Conservation (phyloP, 2,113 vertebrate species). For the Rhegmatorhina hoffmannsi region DNA sequence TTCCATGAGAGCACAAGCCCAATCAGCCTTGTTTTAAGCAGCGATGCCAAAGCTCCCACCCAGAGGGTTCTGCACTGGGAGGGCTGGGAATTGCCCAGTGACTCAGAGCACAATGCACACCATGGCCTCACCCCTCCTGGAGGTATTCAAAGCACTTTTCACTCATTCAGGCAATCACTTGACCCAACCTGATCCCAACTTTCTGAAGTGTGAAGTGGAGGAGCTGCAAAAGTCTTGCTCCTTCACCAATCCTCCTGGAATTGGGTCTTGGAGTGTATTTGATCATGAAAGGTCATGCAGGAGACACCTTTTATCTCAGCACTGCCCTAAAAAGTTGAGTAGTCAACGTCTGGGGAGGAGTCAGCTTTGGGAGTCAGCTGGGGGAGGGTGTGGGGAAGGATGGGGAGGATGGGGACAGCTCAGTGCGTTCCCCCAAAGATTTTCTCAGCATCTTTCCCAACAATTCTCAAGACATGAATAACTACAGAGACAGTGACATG, state of each 20-base stretch:
- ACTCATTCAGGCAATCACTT: neutral
- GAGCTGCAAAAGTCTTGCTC: neutral
- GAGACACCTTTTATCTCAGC: neutral
- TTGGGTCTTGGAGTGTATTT: neutral
- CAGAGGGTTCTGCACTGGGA: neutral
- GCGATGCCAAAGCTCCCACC: neutral
- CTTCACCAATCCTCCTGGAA: neutral
- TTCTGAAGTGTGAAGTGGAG: rapidly evolving
- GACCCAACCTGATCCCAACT: neutral
- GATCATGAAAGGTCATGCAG: neutral
- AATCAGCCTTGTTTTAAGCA: constrained; percentile 50
- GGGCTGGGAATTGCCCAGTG: neutral
- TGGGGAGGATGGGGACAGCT: neutral
- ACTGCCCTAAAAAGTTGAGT: neutral
- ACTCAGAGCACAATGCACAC: neutral
- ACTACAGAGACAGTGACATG: neutral
- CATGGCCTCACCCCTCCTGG: neutral
- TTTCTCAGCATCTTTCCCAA: neutral
- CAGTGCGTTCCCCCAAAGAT: neutral
- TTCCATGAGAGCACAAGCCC: constrained; percentile 39
- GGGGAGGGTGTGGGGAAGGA: neutral
- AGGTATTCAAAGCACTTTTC: neutral
- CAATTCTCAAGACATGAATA: neutral
- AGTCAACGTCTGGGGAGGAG: neutral
- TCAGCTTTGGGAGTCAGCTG: neutral